Evolutionary conservation across 2,888 invertebrate species (phyloP).

Genomic region (Lepidocyrtoides sp.): DNA sequence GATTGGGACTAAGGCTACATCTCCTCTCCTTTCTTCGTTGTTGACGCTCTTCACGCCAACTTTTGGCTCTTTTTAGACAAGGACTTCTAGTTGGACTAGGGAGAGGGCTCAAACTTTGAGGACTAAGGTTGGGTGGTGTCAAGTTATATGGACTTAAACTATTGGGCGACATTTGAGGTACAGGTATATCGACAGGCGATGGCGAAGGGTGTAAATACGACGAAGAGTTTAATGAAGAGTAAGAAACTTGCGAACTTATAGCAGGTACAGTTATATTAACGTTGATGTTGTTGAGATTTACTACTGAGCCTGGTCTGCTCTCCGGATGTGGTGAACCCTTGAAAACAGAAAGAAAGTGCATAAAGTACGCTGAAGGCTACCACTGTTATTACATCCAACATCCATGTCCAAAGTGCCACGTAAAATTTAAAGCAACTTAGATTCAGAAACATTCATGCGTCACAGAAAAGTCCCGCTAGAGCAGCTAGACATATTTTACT

Average conservation of each 20-base stretch:
- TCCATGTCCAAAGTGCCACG: background rate
- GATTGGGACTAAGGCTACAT: slow-evolving; percentile 84
- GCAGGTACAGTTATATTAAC: slow-evolving; percentile 79
- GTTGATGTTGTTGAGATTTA: slow-evolving; percentile 82
- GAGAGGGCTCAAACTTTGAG: slow-evolving; percentile 84
- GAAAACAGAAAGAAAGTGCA: slow-evolving; percentile 15
- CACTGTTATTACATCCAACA: background rate
- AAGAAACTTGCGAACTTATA: slow-evolving; percentile 83
- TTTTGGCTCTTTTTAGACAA: slow-evolving; percentile 85
- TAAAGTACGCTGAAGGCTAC: background rate
- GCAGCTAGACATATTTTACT: background rate
- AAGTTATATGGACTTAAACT: slow-evolving; percentile 84
- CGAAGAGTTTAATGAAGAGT: slow-evolving; percentile 84
- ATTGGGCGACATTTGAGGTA: slow-evolving; percentile 79
- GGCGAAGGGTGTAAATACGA: slow-evolving; percentile 76
- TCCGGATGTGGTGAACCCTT: slow-evolving; percentile 85
- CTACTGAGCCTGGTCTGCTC: slow-evolving; percentile 80
- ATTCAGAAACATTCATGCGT: background rate
- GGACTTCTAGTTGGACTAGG: slow-evolving; percentile 84
- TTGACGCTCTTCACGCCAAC: slow-evolving; percentile 85
- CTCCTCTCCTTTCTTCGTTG: slow-evolving; percentile 84
- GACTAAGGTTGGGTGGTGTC: slow-evolving; percentile 84
- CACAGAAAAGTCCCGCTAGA: too few relatives aligned
- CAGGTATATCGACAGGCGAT: slow-evolving; percentile 63
- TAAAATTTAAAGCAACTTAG: background rate